Evolutionary conservation across 2,797 vertebrate genomes (phyloP).

Genomic region (Pteronotus mesoamericanus): DNA sequence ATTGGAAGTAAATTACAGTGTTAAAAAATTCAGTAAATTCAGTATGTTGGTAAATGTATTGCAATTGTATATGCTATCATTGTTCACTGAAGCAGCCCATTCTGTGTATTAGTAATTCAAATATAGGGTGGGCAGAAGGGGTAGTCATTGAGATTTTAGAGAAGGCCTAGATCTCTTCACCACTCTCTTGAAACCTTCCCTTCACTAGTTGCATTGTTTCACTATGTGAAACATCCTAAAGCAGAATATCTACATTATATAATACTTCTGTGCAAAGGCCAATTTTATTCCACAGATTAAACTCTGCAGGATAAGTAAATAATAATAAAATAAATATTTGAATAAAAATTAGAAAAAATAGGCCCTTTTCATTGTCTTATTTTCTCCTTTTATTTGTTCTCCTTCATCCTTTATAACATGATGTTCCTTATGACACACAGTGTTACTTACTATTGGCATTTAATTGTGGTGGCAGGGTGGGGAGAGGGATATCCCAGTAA

Average conservation of each 20-base stretch:
- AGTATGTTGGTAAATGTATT: background rate
- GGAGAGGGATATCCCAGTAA: background rate
- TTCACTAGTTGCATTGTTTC: background rate
- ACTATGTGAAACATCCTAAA: background rate
- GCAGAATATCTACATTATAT: background rate
- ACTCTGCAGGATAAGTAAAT: background rate
- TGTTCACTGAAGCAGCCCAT: background rate
- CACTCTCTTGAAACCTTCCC: background rate
- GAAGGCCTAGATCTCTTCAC: background rate
- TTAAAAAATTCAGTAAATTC: background rate
- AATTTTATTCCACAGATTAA: background rate
- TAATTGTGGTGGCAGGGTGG: background rate
- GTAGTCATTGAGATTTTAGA: background rate
- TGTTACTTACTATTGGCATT: background rate
- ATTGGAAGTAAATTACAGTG: background rate
- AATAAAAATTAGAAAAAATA: background rate
- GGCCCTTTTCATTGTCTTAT: background rate
- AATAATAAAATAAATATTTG: background rate
- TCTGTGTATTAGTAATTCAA: background rate
- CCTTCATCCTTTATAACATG: background rate
- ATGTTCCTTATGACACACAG: background rate
- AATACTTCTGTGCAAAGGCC: background rate
- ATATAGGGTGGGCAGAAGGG: background rate
- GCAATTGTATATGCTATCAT: background rate
- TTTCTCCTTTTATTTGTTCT: background rate